These are phyloP conservation scores for Thalpophila matura DNA, from an alignment of 2,888 invertebrate species.

Conservation along the genomic window DNA sequence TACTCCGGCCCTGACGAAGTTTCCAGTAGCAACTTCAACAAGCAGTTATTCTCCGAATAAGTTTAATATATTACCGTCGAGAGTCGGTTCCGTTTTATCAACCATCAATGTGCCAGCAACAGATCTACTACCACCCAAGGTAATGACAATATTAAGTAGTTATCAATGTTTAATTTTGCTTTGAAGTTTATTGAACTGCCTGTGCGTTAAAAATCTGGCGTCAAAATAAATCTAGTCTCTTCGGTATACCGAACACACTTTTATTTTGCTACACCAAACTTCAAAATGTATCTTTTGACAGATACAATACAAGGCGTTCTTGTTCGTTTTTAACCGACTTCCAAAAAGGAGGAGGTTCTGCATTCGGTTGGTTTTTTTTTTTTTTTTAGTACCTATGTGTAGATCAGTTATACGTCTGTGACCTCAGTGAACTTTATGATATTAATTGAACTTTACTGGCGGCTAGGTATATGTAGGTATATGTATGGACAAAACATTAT, in stretches of 20 bases:
- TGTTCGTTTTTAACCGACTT: no score
- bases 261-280: no score
- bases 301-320: no score
- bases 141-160: constrained; percentile 47
- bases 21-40: not conserved
- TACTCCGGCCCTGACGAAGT: constrained; percentile 21
- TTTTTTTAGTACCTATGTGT: no score
- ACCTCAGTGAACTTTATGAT: constrained; percentile 13
- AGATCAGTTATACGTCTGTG: not conserved
- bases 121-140: constrained; percentile 74
- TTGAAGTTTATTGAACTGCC: not conserved
- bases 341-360: no score
- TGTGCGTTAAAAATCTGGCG: no score
- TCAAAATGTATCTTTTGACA: no score
- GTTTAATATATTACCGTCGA: constrained; percentile 9
- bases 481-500: not conserved
- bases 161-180: not conserved
- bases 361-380: no score
- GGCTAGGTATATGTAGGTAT: not conserved
- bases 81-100: constrained; percentile 6
- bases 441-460: not conserved
- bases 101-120: constrained; percentile 50
- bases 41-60: not conserved
- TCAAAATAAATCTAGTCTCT: no score
- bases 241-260: no score